Percentiles rank a stretch among this genome's conserved stretches.
Evolutionary conservation across 2,888 invertebrate genomes (phyloP).

Genomic region (Micoletzkya japonica): DNA sequence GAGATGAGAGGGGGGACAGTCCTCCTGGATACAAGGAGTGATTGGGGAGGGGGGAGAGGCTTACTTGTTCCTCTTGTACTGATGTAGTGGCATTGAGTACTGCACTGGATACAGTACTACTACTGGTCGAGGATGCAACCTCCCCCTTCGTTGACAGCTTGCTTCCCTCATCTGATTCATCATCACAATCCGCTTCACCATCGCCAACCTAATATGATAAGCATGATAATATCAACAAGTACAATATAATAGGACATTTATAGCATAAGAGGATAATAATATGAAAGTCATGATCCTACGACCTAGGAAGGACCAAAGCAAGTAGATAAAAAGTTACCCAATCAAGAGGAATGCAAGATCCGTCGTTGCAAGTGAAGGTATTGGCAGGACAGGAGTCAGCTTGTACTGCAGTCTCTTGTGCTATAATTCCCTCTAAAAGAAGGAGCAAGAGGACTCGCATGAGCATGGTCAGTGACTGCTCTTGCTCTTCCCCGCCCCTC

Average conservation of each 20-base stretch:
- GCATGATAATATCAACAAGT: too few relatives aligned
- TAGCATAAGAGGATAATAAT: too few relatives aligned
- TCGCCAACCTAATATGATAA: conserved; percentile 50
- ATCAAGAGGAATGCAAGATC: conserved; percentile 56
- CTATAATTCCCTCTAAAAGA: not conserved
- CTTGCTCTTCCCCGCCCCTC: not conserved
- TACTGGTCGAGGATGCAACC: too few relatives aligned
- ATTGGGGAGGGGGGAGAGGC: too few relatives aligned
- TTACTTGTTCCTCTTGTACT: not conserved
- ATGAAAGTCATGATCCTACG: too few relatives aligned
- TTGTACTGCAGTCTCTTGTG: too few relatives aligned
- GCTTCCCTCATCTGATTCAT: conserved; percentile 44
- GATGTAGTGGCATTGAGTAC: too few relatives aligned
- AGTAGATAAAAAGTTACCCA: conserved; percentile 39
- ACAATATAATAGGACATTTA: too few relatives aligned
- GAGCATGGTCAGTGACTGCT: not conserved
- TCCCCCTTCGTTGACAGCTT: too few relatives aligned
- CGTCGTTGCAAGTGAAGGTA: conserved; percentile 57
- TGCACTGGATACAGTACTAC: not conserved
- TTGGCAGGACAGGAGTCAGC: conserved; percentile 48
- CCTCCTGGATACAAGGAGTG: too few relatives aligned
- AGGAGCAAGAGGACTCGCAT: not conserved
- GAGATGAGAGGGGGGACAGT: conserved; percentile 42
- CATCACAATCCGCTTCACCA: conserved; percentile 60
- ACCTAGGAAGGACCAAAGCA: too few relatives aligned